phyloP scores from a whole-genome alignment of 2,113 vertebrate genomes.

The Amphiprion percula region DNA sequence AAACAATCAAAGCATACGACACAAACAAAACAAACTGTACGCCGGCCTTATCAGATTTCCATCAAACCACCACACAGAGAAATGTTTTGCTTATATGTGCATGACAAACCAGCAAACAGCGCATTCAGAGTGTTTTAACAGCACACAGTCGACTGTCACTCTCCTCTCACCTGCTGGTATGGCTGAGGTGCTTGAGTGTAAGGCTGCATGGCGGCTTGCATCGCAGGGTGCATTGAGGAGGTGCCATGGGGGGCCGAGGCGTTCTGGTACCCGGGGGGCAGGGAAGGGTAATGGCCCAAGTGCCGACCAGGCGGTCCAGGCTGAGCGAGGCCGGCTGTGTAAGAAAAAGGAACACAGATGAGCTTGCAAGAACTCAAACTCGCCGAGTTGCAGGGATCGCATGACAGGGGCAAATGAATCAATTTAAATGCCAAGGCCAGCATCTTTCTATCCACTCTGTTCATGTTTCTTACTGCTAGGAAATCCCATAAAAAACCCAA shows the following conservation, averaged over 20 bases:
- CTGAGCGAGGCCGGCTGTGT: conserved; percentile 76
- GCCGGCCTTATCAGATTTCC: background rate
- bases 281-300: conserved; percentile 91
- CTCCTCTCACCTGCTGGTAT: conserved; percentile 88
- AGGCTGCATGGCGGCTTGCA: conserved; percentile 84
- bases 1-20: background rate
- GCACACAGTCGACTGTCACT: no score
- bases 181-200: conserved; percentile 87
- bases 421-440: background rate
- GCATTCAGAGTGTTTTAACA: background rate
- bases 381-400: no score
- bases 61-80: background rate
- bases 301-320: conserved; percentile 84
- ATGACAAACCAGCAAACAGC: background rate
- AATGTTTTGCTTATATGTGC: conserved; percentile 2
- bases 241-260: conserved; percentile 66
- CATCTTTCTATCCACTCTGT: no score
- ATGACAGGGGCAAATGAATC: background rate
- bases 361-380: background rate
- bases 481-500: background rate
- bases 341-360: conserved; percentile 2
- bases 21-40: no score
- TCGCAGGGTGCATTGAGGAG: conserved; percentile 80
- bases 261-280: conserved; percentile 93
- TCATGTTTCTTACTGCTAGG: no score